Evolutionary conservation across 2,113 vertebrate genomes (phyloP).

Genomic region (Urocitellus parryii): DNA sequence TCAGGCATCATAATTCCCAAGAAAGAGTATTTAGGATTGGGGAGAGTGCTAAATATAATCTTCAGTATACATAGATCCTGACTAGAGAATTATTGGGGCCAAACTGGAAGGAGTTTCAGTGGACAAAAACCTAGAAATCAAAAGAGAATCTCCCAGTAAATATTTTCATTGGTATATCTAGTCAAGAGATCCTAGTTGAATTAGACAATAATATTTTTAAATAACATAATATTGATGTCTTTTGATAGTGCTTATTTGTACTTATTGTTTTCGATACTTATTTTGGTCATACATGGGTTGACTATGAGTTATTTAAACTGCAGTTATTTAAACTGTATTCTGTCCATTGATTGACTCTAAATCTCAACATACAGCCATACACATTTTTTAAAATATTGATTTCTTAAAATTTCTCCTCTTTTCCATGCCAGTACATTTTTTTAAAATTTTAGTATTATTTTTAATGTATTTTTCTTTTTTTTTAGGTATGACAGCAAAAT

Average conservation of each 20-base stretch:
- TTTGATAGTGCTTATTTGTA: not conserved
- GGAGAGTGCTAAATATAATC: not conserved
- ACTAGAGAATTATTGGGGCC: not conserved
- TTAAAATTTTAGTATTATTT: no score
- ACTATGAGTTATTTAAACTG: not conserved
- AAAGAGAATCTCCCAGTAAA: not conserved
- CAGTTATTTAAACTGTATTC: not conserved
- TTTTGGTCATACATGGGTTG: not conserved
- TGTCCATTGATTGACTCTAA: not conserved
- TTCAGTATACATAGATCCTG: not conserved
- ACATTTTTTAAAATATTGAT: not conserved
- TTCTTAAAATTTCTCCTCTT: constrained; percentile 58
- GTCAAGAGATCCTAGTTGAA: not conserved
- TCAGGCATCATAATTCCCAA: not conserved
- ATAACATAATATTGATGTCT: not conserved
- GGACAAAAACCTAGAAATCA: not conserved
- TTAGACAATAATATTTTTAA: not conserved
- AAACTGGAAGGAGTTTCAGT: not conserved
- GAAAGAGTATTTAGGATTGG: not conserved
- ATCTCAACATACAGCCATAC: not conserved
- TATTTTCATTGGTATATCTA: not conserved
- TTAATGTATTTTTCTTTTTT: no score
- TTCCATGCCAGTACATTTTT: constrained; percentile 1
- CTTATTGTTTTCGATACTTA: not conserved
- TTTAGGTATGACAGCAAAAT: no score